phyloP scores from a whole-genome alignment of 1,140 invertebrate genomes.

The Drosophila murphyi region DNA sequence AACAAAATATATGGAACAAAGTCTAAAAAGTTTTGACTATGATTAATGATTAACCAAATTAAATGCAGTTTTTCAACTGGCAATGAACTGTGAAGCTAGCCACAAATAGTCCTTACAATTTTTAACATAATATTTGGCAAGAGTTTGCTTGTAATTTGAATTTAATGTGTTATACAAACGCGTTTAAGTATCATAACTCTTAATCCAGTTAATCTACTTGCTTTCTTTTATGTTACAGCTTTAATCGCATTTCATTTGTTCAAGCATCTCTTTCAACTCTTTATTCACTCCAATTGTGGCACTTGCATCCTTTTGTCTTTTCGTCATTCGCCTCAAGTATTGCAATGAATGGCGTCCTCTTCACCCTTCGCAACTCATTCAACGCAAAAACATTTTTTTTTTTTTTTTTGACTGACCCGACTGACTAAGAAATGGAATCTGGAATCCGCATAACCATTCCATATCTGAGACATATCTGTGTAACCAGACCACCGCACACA shows the following conservation, averaged over 20 bases:
- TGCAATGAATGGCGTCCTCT: slow-evolving; percentile 38
- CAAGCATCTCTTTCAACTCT: slow-evolving; percentile 22
- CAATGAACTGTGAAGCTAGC: too few species aligned
- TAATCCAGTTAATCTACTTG: neutral
- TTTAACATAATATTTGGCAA: neutral
- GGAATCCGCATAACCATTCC: slow-evolving; percentile 43
- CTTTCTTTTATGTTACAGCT: neutral
- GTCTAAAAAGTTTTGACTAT: too few species aligned
- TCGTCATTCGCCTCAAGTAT: slow-evolving; percentile 35
- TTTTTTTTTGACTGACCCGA: slow-evolving; percentile 38
- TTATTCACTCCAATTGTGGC: slow-evolving; percentile 15
- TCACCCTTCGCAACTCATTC: neutral
- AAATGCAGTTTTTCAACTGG: too few species aligned
- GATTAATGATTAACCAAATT: too few species aligned
- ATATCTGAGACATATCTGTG: slow-evolving; percentile 50
- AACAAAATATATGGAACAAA: too few species aligned
- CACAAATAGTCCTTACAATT: too few species aligned
- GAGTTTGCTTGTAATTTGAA: neutral
- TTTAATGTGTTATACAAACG: neutral
- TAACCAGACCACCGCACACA: slow-evolving; percentile 54
- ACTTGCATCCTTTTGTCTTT: slow-evolving; percentile 33
- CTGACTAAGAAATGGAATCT: slow-evolving; percentile 48
- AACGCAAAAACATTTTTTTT: neutral
- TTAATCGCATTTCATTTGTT: slow-evolving; percentile 34
- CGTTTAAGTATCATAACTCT: neutral